Conservation (phyloP, 2,797 vertebrate species). For the Knipowitschia caucasica region DNA sequence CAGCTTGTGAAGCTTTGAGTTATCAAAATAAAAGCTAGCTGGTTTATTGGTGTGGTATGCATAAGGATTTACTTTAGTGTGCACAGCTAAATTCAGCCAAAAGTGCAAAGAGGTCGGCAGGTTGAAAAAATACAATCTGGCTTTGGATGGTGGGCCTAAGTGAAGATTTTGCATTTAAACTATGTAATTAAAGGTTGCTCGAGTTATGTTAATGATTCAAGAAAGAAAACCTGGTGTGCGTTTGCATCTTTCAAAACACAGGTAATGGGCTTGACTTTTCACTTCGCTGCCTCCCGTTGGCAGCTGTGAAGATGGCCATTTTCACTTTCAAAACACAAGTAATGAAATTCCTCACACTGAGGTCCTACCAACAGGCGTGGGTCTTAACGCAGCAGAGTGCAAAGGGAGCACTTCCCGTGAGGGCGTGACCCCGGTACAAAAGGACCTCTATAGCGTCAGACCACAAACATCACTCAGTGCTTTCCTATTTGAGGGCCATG, state of each 20-base stretch:
- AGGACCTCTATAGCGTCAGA: conserved; percentile 52
- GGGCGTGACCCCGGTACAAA: conserved; percentile 65
- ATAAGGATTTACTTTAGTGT: conserved; percentile 44
- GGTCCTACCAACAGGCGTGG: conserved; percentile 32
- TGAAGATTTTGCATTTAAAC: background rate
- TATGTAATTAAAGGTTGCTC: background rate
- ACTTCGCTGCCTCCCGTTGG: conserved; percentile 14
- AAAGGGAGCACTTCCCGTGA: conserved; percentile 59
- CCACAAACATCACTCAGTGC: conserved; percentile 58
- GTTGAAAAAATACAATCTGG: background rate
- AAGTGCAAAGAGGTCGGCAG: conserved; percentile 20
- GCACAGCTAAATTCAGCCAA: conserved; percentile 22
- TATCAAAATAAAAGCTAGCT: conserved; percentile 65
- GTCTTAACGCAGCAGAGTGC: conserved; percentile 29
- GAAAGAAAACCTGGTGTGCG: background rate
- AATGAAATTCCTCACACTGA: conserved; percentile 51
- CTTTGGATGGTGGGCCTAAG: background rate
- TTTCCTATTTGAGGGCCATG: conserved; percentile 47
- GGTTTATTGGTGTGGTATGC: conserved; percentile 63
- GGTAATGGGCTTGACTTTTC: conserved; percentile 3
- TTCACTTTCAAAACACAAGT: conserved; percentile 37
- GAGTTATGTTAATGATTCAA: background rate
- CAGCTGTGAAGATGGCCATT: conserved; percentile 31
- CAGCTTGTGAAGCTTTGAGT: conserved; percentile 63
- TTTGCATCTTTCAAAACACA: background rate